Base-by-base conservation (phyloP, 2,797 vertebrate species). In the Gymnoscopelus microlampas region DNA sequence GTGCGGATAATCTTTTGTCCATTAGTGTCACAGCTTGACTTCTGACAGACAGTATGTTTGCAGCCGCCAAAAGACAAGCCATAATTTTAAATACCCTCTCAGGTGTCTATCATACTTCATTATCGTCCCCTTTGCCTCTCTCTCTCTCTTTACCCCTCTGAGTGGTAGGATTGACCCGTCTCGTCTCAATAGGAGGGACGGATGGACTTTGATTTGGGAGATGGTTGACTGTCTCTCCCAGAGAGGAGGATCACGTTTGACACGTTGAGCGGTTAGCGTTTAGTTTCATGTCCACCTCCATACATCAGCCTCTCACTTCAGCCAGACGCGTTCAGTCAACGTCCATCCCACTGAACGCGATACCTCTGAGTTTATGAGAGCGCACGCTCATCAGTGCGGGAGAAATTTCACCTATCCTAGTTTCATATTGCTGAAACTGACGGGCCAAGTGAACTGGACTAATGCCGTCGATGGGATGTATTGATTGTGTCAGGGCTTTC, bases 171-270 rank as follows among this genome's bases (percentile, higher is more conserved):
- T 77, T 69, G 78, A 75, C 71, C 59, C 60, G 64, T 83, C 77
- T 84, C 6, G 1, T 81, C 74, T 66, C 48, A 3, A 10, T n/a
- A 2, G 79, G 80, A 85, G 81, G 83, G 86, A 89, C 82, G 79
- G 80, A 85, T 82, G 83, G 86, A 89, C 82, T 44, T 88, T 91
- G 91, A 90, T 87, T 77, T 71, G 74, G 71, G 85, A 87, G 86
- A 86, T 84, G 63, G 80, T 69, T 86, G 89, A 91, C 86, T 84
- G 73, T 74, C 79, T 90, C 87, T 88, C 3, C 74, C 54, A 65
- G 63, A 66, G 53, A 66, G 71, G 68, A 56, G 75, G 82, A 92
- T 94, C 82, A 89, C 87, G 93, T 91, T 90, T 93, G 93, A 94
- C 92, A 88, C 85, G 53, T 89, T 83, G 75, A 88, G 90, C 87